Percentiles rank a stretch among this genome's conserved stretches.
phyloP scores from a whole-genome alignment of 2,113 vertebrate genomes.

The Phainopepla nitens region DNA sequence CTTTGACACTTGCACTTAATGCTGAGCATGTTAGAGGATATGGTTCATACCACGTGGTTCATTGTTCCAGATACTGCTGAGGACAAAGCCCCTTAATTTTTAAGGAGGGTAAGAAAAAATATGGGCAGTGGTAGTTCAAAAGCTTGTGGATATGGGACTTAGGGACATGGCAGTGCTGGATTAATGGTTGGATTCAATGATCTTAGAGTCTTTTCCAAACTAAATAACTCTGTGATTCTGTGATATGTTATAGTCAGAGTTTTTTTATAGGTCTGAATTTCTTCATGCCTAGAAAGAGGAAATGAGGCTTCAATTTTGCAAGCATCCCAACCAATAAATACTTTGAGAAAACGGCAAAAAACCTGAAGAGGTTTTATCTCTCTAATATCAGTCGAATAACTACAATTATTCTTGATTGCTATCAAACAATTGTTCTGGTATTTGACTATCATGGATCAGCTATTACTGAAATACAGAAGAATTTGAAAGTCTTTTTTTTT shows the following conservation, averaged over 20 bases:
- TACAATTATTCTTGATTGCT: neutral
- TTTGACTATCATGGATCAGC: neutral
- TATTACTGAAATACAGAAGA: neutral
- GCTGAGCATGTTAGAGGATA: neutral
- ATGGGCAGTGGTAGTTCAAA: neutral
- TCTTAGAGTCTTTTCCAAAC: neutral
- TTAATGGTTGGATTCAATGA: neutral
- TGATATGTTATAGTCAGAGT: neutral
- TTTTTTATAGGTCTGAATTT: neutral
- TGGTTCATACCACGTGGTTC: neutral
- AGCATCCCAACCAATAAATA: neutral
- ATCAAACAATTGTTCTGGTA: neutral
- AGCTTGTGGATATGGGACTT: neutral
- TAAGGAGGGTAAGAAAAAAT: neutral
- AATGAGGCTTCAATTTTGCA: neutral
- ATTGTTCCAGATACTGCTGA: neutral
- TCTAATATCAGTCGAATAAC: neutral
- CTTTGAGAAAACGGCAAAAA: neutral
- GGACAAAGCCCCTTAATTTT: neutral
- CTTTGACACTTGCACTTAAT: neutral
- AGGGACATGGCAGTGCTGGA: neutral
- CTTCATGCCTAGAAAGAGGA: neutral
- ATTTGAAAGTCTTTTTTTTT: neutral
- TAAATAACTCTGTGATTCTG: neutral
- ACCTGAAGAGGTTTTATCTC: neutral